A percentile compares a stretch with the other conserved stretches of the same genome.
These are phyloP conservation scores for Borostomias antarcticus DNA, from an alignment of 2,797 vertebrate genomes.

Conservation along the genomic window DNA sequence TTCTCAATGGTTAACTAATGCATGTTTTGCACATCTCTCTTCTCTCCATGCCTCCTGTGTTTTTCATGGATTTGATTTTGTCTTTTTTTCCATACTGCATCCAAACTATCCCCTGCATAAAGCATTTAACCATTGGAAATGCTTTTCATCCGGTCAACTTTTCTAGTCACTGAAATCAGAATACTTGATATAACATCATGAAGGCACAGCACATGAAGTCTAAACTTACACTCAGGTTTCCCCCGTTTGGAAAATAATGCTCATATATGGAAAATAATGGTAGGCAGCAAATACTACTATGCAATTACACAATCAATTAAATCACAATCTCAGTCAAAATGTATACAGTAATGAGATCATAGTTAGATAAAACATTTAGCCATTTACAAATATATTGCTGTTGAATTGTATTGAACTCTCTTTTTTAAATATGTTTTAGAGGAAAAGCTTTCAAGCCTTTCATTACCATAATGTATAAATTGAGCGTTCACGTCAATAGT, in stretches of 20 bases:
- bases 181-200: slow-evolving; percentile 87
- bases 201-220: slow-evolving; percentile 96
- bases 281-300: slow-evolving; percentile 68
- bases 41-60: slow-evolving; percentile 31
- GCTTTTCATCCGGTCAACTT: slow-evolving; percentile 56
- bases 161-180: slow-evolving; percentile 81
- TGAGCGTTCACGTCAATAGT: slow-evolving; percentile 79
- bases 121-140: slow-evolving; percentile 81
- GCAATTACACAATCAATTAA: slow-evolving; percentile 65
- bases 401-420: slow-evolving; percentile 75
- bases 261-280: slow-evolving; percentile 31
- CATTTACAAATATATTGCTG: slow-evolving; percentile 87
- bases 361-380: slow-evolving; percentile 80
- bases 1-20: slow-evolving; percentile 51
- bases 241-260: slow-evolving; percentile 71
- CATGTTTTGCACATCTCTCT: slow-evolving; percentile 66
- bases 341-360: slow-evolving; percentile 78
- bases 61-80: slow-evolving; percentile 41
- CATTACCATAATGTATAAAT: slow-evolving; percentile 76
- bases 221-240: slow-evolving; percentile 84
- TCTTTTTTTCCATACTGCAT: slow-evolving; percentile 50
- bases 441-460: slow-evolving; percentile 72
- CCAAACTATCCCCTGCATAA: slow-evolving; percentile 84
- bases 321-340: slow-evolving; percentile 75
- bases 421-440: slow-evolving; percentile 67